A percentile compares a stretch with the other conserved stretches of the same genome.
These are phyloP conservation scores for Romanomermis culicivorax DNA, from an alignment of 2,888 invertebrate genomes.

Conservation along the genomic window DNA sequence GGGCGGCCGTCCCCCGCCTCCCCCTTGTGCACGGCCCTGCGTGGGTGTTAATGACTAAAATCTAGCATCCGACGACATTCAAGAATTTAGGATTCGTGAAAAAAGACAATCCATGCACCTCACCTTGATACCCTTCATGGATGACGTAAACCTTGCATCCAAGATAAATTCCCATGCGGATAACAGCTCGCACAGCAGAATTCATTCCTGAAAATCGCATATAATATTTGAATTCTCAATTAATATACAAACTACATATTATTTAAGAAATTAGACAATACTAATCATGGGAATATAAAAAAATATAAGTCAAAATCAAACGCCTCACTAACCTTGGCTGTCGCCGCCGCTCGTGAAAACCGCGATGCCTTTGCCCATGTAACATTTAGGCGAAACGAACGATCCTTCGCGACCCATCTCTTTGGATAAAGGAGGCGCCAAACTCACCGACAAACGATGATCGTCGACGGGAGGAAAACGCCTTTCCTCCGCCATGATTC, in stretches of 20 bases:
- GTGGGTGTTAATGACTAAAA: too few relatives aligned
- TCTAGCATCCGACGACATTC: too few relatives aligned
- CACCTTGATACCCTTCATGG: conserved; percentile 59
- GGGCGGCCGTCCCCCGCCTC: too few relatives aligned
- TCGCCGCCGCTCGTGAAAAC: conserved; percentile 9
- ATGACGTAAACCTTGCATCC: conserved; percentile 82
- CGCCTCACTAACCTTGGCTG: conserved; percentile 16
- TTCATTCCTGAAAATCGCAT: conserved; percentile 62
- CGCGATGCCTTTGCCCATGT: conserved; percentile 3
- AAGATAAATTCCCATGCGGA: conserved; percentile 89
- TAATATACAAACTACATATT: too few relatives aligned
- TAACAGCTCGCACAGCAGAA: conserved; percentile 87
- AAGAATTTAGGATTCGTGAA: too few relatives aligned
- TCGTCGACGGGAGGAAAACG: neutral
- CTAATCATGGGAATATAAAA: neutral
- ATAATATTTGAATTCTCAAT: neutral
- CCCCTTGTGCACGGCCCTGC: too few relatives aligned
- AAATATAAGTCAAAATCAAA: too few relatives aligned
- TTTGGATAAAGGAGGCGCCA: neutral
- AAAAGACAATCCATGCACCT: too few relatives aligned
- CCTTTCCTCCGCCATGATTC: too few relatives aligned
- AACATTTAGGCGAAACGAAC: neutral
- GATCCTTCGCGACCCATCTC: conserved; percentile 6
- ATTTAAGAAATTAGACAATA: neutral
- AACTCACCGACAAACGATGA: neutral